Evolutionary conservation across 1,140 invertebrate species (phyloP).

Genomic region (Orussus abietinus): DNA sequence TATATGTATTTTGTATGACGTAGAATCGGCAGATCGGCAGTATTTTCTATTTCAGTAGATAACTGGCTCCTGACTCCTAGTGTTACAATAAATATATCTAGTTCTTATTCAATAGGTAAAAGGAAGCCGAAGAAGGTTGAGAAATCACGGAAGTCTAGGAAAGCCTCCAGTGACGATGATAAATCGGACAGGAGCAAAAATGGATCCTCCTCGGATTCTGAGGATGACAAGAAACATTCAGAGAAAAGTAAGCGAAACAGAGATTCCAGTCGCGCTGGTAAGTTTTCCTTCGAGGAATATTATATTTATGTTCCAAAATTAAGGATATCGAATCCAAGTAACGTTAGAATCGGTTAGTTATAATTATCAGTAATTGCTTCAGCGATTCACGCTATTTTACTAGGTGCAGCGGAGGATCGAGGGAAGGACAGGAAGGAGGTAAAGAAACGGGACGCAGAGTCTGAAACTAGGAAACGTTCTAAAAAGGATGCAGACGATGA

Average conservation of each 20-base stretch:
- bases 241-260: conserved; percentile 41
- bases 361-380: not conserved
- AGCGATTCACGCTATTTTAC: not conserved
- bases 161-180: conserved; percentile 44
- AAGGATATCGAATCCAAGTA: no score
- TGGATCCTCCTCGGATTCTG: conserved; percentile 44
- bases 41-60: conserved; percentile 11
- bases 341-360: not conserved
- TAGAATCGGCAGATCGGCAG: not conserved
- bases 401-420: conserved; percentile 36
- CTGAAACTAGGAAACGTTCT: conserved; percentile 47
- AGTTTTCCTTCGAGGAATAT: no score
- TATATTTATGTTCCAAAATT: no score
- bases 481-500: conserved; percentile 49
- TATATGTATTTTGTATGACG: conserved; percentile 5
- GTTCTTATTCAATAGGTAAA: conserved; percentile 30
- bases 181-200: conserved; percentile 45
- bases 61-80: no score
- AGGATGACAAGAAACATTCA: conserved; percentile 39
- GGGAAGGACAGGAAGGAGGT: conserved; percentile 44
- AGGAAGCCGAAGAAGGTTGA: conserved; percentile 48
- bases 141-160: conserved; percentile 40
- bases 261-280: conserved; percentile 37
- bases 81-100: conserved; percentile 7
- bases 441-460: conserved; percentile 49